phyloP scores from a whole-genome alignment of 2,797 vertebrate genomes.

The Harpagifer antarcticus region DNA sequence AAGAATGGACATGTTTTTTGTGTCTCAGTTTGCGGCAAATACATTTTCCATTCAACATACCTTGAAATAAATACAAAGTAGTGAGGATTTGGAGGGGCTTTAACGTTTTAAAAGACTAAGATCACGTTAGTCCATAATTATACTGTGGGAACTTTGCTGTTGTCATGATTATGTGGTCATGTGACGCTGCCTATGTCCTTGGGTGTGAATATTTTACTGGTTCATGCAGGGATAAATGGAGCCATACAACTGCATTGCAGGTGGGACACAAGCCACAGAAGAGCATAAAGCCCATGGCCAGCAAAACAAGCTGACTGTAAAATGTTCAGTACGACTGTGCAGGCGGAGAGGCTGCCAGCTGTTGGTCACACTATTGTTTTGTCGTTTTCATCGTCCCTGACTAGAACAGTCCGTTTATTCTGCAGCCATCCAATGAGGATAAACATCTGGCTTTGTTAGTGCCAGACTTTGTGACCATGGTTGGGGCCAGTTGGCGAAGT shows the following conservation, averaged over 20 bases:
- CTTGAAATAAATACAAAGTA: not conserved
- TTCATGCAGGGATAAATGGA: conserved; percentile 42
- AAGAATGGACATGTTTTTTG: too few relatives aligned
- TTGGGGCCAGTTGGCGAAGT: conserved; percentile 26
- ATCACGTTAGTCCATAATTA: conserved; percentile 2
- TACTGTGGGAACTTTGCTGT: conserved; percentile 49
- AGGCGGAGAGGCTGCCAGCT: conserved; percentile 59
- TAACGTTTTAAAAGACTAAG: too few relatives aligned
- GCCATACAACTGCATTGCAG: conserved; percentile 50
- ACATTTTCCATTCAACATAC: not conserved
- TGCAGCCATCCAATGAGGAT: conserved; percentile 44
- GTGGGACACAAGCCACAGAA: conserved; percentile 62
- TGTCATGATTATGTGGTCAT: conserved; percentile 51
- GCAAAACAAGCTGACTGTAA: conserved; percentile 65
- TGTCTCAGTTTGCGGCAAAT: not conserved
- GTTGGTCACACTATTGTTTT: conserved; percentile 72
- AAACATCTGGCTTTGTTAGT: conserved; percentile 68
- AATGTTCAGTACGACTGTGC: conserved; percentile 32
- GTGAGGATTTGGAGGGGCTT: not conserved
- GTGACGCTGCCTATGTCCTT: conserved; percentile 60
- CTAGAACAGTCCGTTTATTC: conserved; percentile 65
- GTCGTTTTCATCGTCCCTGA: conserved; percentile 65
- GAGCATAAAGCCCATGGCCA: conserved; percentile 57
- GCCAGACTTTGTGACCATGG: conserved; percentile 38
- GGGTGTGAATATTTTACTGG: conserved; percentile 52